These are phyloP conservation scores for Eciton burchellii DNA, from an alignment of 1,140 invertebrate genomes.

Conservation along the genomic window DNA sequence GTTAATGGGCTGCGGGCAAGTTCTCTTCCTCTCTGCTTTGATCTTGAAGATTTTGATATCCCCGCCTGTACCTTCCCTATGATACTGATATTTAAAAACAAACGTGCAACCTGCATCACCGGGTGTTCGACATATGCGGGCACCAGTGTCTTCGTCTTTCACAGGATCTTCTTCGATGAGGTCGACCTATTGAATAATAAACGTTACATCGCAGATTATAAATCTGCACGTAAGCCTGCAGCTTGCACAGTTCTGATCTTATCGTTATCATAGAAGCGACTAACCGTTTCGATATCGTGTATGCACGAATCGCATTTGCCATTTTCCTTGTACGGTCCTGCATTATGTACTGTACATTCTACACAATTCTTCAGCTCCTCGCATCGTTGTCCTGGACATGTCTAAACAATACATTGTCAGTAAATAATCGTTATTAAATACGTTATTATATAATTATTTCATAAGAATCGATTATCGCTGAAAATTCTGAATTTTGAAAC, in stretches of 20 bases:
- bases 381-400: constrained; percentile 90
- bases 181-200: constrained; percentile 67
- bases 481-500: not conserved
- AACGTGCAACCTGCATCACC: constrained; percentile 86
- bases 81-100: constrained; percentile 85
- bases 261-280: constrained; percentile 1
- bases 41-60: constrained; percentile 82
- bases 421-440: constrained; percentile 7
- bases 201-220: constrained; percentile 17
- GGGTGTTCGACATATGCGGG: constrained; percentile 77
- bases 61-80: constrained; percentile 74
- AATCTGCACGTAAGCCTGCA: not conserved
- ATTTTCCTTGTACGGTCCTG: constrained; percentile 87
- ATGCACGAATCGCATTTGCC: constrained; percentile 80
- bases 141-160: constrained; percentile 59
- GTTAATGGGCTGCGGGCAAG: constrained; percentile 83
- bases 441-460: not conserved
- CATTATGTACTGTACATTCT: constrained; percentile 89
- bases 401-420: constrained; percentile 82
- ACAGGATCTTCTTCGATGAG: constrained; percentile 65
- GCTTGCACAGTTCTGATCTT: constrained; percentile 1
- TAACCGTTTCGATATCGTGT: constrained; percentile 74
- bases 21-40: constrained; percentile 78
- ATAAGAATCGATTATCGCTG: not conserved
- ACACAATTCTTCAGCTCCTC: constrained; percentile 91